A percentile compares a stretch with the other conserved stretches of the same genome.
Evolutionary conservation across 2,888 invertebrate genomes (phyloP).

Genomic region (Nemoura dubitans): DNA sequence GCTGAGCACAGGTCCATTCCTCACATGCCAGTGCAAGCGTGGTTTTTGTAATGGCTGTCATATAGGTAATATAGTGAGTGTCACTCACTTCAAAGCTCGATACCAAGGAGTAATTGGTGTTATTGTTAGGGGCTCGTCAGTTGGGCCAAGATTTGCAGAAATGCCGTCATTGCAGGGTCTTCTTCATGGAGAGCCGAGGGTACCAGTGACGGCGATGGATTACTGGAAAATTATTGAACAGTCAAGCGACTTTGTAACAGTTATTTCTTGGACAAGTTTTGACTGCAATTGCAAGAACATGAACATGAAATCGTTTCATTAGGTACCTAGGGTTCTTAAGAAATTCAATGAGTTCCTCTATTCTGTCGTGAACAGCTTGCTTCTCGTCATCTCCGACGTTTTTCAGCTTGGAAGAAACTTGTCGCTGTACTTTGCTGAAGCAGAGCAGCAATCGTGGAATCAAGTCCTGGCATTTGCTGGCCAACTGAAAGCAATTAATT

Average conservation of each 20-base stretch:
- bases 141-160: slow-evolving; percentile 45
- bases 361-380: slow-evolving; percentile 44
- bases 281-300: neutral
- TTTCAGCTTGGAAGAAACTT: slow-evolving; percentile 41
- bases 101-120: neutral
- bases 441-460: slow-evolving; percentile 48
- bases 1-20: too few relatives aligned
- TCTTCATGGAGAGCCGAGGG: slow-evolving; percentile 42
- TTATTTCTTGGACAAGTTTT: too few relatives aligned
- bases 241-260: too few relatives aligned
- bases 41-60: neutral
- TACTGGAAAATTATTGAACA: slow-evolving; percentile 42
- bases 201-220: slow-evolving; percentile 44
- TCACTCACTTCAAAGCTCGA: neutral
- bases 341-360: slow-evolving; percentile 47
- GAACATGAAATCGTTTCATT: slow-evolving; percentile 18
- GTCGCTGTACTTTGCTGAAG: slow-evolving; percentile 46
- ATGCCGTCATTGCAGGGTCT: slow-evolving; percentile 45
- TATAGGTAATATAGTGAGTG: too few relatives aligned
- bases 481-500: slow-evolving; percentile 42
- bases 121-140: slow-evolving; percentile 40
- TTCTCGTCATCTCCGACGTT: slow-evolving; percentile 42
- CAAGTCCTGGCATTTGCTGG: slow-evolving; percentile 48
- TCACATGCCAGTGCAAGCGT: neutral
- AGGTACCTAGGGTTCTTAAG: slow-evolving; percentile 49